These are phyloP conservation scores for Diaperis boleti DNA, from an alignment of 2,888 invertebrate species.

Conservation along the genomic window DNA sequence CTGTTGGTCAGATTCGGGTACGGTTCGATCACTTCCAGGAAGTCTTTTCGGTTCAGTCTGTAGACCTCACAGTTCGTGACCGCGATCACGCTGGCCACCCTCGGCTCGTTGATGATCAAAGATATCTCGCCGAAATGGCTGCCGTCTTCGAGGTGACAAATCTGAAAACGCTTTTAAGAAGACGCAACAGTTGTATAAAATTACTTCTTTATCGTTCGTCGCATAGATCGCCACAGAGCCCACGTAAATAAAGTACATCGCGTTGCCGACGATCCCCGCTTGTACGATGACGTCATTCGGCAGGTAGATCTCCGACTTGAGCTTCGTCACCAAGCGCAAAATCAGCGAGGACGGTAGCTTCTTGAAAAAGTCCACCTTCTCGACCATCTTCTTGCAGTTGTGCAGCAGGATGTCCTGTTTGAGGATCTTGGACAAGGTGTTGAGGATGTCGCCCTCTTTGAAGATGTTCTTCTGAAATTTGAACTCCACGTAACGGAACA, in stretches of 20 bases:
- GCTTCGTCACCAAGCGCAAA: constrained; percentile 54
- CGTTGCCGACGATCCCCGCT: constrained; percentile 59
- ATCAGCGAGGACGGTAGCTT: constrained; percentile 59
- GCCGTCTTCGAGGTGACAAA: constrained; percentile 67
- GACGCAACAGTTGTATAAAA: not conserved
- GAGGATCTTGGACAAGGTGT: constrained; percentile 50
- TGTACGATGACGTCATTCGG: constrained; percentile 63
- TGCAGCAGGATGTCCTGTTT: constrained; percentile 62
- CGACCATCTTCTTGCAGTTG: constrained; percentile 59
- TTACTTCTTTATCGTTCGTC: constrained; percentile 62
- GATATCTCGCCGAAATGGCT: constrained; percentile 67
- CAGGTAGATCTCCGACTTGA: constrained; percentile 62
- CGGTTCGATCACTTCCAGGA: constrained; percentile 59
- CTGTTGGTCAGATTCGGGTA: constrained; percentile 61
- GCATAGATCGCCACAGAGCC: constrained; percentile 67
- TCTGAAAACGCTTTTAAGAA: constrained; percentile 51
- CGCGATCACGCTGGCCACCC: constrained; percentile 64
- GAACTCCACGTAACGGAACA: constrained; percentile 63
- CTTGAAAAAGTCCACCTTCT: constrained; percentile 62
- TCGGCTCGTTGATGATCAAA: constrained; percentile 63
- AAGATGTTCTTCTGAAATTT: constrained; percentile 63
- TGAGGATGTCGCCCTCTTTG: constrained; percentile 62
- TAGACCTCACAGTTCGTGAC: constrained; percentile 66
- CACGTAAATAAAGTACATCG: constrained; percentile 64
- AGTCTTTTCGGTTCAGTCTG: constrained; percentile 61